Percentiles rank a stretch among this genome's conserved stretches.
Conservation (phyloP, 1,140 invertebrate species). For the Sinella curviseta region DNA sequence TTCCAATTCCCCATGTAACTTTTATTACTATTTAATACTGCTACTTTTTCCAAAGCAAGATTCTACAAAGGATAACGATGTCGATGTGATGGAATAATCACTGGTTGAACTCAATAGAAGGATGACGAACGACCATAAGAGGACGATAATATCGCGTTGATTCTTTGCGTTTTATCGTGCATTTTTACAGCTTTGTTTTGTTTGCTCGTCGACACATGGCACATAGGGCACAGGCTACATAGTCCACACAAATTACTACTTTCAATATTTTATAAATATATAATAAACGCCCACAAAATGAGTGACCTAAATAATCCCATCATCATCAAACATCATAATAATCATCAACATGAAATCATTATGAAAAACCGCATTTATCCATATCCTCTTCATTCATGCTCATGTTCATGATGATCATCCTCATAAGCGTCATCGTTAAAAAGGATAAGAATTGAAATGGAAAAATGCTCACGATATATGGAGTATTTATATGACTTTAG, state of each 20-base stretch:
- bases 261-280: not conserved
- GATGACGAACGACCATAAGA: too few species aligned
- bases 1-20: too few species aligned
- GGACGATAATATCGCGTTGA: not conserved
- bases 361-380: not conserved
- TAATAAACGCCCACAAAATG: not conserved
- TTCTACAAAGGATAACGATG: too few species aligned
- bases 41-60: too few species aligned
- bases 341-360: not conserved
- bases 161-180: not conserved
- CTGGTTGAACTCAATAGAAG: too few species aligned
- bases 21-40: too few species aligned
- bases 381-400: not conserved
- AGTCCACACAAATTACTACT: not conserved
- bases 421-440: not conserved
- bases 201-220: conserved; percentile 3
- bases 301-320: conserved; percentile 9
- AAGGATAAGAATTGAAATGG: too few species aligned
- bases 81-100: too few species aligned
- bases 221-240: not conserved
- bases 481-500: not conserved
- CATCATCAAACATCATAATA: not conserved
- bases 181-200: too few species aligned
- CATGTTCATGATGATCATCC: not conserved
- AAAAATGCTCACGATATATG: not conserved